These are phyloP conservation scores for Chelmon rostratus DNA, from an alignment of 2,797 vertebrate genomes.

Conservation along the genomic window DNA sequence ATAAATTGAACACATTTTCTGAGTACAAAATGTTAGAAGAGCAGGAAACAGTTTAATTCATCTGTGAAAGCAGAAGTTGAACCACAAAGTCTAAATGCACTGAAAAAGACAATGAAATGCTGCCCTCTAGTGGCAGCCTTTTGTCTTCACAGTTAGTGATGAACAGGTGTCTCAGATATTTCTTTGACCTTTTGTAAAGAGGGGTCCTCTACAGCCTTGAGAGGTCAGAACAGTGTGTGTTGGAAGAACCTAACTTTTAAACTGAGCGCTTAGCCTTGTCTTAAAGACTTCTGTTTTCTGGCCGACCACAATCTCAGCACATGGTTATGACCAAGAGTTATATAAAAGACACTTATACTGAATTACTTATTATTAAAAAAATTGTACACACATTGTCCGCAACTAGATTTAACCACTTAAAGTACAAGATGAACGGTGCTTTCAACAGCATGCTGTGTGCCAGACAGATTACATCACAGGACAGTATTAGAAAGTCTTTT, in stretches of 20 bases:
- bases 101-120: conserved; percentile 58
- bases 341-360: not conserved
- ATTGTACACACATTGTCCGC: not conserved
- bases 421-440: not conserved
- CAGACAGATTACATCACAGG: not conserved
- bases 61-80: not conserved
- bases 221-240: conserved; percentile 13
- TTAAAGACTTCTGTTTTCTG: not conserved
- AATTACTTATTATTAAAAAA: not conserved
- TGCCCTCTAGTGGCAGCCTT: conserved; percentile 71
- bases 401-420: not conserved
- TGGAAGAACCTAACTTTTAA: not conserved
- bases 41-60: not conserved
- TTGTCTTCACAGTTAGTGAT: conserved; percentile 46
- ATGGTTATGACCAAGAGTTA: not conserved
- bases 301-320: not conserved
- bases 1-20: too few species aligned
- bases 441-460: not conserved
- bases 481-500: not conserved
- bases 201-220: not conserved
- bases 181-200: too few species aligned
- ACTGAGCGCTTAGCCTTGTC: not conserved
- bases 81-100: not conserved
- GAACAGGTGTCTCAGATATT: conserved; percentile 2
- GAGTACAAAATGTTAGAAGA: conserved; percentile 1